These are phyloP conservation scores for Moxostoma hubbsi DNA, from an alignment of 2,797 vertebrate genomes.

Conservation along the genomic window DNA sequence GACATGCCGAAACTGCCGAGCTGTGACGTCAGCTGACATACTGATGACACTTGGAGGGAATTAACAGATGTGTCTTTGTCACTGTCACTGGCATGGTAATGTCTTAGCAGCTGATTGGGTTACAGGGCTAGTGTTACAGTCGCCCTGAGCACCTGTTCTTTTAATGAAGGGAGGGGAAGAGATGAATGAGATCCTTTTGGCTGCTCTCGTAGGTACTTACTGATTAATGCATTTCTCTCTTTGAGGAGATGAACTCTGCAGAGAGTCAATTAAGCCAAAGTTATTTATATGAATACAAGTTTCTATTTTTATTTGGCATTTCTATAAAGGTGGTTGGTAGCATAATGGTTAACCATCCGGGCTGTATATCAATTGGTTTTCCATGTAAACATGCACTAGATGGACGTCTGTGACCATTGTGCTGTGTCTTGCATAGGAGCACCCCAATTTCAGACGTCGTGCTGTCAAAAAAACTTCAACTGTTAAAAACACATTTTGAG, in stretches of 20 bases:
- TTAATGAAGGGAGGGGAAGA: constrained; percentile 49
- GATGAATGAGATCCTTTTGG: constrained; percentile 37
- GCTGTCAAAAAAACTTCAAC: too few relatives aligned
- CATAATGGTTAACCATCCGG: background rate
- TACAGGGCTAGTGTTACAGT: constrained; percentile 55
- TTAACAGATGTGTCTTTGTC: constrained; percentile 64
- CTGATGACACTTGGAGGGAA: constrained; percentile 47
- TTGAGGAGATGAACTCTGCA: constrained; percentile 18
- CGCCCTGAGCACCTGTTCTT: constrained; percentile 49
- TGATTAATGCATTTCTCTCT: constrained; percentile 28
- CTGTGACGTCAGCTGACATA: constrained; percentile 47
- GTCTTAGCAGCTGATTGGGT: constrained; percentile 57
- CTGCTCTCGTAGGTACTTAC: constrained; percentile 31
- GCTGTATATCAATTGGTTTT: too few relatives aligned
- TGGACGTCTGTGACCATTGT: too few relatives aligned
- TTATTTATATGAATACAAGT: background rate
- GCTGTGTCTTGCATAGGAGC: too few relatives aligned
- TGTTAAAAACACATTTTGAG: too few relatives aligned
- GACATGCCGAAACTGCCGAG: constrained; percentile 46
- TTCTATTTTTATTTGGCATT: background rate
- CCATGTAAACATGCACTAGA: too few relatives aligned
- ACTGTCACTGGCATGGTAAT: constrained; percentile 56
- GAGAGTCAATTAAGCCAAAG: constrained; percentile 11
- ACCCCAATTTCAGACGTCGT: too few relatives aligned
- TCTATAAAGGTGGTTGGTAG: background rate